Evolutionary conservation across 2,888 invertebrate genomes (phyloP).

Genomic region (Hirtodrosophila trivittata): DNA sequence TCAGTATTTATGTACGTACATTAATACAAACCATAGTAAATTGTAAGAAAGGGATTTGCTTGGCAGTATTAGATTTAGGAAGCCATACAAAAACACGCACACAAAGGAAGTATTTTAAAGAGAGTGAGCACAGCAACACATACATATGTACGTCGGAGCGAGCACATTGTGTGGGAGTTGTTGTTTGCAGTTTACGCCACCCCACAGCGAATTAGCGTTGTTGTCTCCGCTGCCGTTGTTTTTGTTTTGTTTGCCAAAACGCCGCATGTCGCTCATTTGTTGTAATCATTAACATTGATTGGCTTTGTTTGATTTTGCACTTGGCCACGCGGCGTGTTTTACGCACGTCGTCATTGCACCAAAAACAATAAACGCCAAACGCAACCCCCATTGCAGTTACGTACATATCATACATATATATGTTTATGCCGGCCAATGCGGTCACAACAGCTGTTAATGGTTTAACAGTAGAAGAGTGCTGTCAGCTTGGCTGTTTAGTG

Average conservation of each 20-base stretch:
- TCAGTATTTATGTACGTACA: conserved; percentile 3
- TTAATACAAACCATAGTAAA: neutral
- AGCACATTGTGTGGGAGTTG: conserved; percentile 44
- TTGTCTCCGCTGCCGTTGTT: conserved; percentile 19
- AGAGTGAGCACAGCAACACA: conserved; percentile 1
- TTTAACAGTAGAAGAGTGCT: conserved; percentile 36
- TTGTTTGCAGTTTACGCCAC: conserved; percentile 22
- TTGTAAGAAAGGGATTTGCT: conserved; percentile 9
- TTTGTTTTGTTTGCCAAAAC: conserved; percentile 51
- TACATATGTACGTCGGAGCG: conserved; percentile 11
- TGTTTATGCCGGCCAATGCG: conserved; percentile 2
- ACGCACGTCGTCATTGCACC: conserved; percentile 22
- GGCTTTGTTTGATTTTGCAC: conserved; percentile 62
- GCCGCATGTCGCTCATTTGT: conserved; percentile 58
- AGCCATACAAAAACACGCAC: conserved; percentile 44
- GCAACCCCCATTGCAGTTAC: conserved; percentile 39
- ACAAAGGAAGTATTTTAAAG: neutral
- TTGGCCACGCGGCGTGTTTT: conserved; percentile 51
- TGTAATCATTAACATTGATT: conserved; percentile 60
- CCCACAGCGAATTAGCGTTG: conserved; percentile 19
- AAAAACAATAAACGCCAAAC: conserved; percentile 26
- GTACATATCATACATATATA: neutral
- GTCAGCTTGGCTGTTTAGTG: neutral
- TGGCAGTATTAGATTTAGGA: conserved; percentile 14
- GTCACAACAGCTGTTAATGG: conserved; percentile 34